phyloP scores from a whole-genome alignment of 1,140 invertebrate species.

The Telenomus remus region DNA sequence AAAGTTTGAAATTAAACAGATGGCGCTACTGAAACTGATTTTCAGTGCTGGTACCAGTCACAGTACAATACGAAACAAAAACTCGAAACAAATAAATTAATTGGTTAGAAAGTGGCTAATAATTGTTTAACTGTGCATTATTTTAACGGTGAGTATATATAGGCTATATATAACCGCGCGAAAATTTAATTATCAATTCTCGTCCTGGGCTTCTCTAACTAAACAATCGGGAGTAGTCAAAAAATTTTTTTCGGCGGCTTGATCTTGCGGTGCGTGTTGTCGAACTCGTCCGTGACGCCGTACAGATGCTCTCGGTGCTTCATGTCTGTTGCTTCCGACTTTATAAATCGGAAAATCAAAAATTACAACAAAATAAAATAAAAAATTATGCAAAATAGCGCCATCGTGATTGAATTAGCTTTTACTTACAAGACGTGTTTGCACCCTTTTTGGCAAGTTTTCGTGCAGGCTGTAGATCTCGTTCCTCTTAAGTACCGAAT shows the following conservation, averaged over 20 bases:
- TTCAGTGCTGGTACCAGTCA: no score
- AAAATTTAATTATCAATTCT: constrained; percentile 9
- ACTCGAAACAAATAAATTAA: no score
- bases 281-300: constrained; percentile 69
- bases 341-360: constrained; percentile 62
- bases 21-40: no score
- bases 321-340: constrained; percentile 77
- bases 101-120: no score
- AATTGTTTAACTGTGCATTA: not conserved
- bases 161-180: no score
- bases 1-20: no score
- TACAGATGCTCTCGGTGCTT: constrained; percentile 76
- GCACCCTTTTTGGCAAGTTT: constrained; percentile 75
- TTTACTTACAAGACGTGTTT: constrained; percentile 75
- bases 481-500: constrained; percentile 69
- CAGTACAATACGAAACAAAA: no score
- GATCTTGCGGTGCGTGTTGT: constrained; percentile 66
- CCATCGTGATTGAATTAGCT: not conserved
- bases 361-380: constrained; percentile 65
- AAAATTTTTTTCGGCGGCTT: constrained; percentile 66
- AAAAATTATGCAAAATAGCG: constrained; percentile 16
- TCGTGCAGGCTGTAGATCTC: constrained; percentile 75
- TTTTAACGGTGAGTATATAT: constrained; percentile 17
- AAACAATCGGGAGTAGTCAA: constrained; percentile 28
- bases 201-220: constrained; percentile 27